Evolutionary conservation across 2,797 vertebrate species (phyloP), one percentile per base, ranked within the genome.

Genomic region (Rhinichthys osculus): DNA sequence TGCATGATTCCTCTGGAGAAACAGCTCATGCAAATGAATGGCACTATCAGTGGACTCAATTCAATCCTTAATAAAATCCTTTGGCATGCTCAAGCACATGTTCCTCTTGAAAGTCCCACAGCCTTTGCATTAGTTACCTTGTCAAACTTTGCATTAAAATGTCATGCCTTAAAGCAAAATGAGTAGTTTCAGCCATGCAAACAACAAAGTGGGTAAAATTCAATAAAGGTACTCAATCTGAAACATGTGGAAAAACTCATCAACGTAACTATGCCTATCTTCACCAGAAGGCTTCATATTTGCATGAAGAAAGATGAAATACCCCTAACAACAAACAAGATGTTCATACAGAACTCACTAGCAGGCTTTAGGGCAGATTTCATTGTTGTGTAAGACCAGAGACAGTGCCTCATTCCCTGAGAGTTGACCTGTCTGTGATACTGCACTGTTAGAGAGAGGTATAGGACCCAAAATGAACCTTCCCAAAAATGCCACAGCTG

Each of bases 351-450:
- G 23, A 7, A 0, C 71, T 35, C 30, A 8, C 23, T 54, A 40
- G 19, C 19, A 33, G 27, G 27, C 42, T 33, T 77, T 8, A 13
- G 33, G 62, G 54, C 67, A 84, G 64, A 67, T 33, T 54, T 76
- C 30, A 54, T 54, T 85, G 50, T 78, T 47, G 19, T 44, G 64
- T 17, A 38, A 23, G 23, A 27, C 33, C 33, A 4, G 54, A 74
- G 81, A 83, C 71, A 64, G 62, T 57, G 70, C 16, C 3, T 84
- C 27, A 64, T 84, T 69, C 47, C 30, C 27, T 81, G 16, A 54
- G 78, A 40, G 62, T 33, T 85, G 80, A 89, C 85, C 87, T 83
- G 84, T 88, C 84, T 86, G 23, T 67, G 83, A 81, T 47, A 83
- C 84, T 52, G 44, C 40, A 35, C 35, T 78, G 59, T 81, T 50